Percentiles rank a stretch among this genome's conserved stretches.
These are phyloP conservation scores for Chaenodraco wilsoni DNA, from an alignment of 2,797 vertebrate genomes.

Conservation along the genomic window DNA sequence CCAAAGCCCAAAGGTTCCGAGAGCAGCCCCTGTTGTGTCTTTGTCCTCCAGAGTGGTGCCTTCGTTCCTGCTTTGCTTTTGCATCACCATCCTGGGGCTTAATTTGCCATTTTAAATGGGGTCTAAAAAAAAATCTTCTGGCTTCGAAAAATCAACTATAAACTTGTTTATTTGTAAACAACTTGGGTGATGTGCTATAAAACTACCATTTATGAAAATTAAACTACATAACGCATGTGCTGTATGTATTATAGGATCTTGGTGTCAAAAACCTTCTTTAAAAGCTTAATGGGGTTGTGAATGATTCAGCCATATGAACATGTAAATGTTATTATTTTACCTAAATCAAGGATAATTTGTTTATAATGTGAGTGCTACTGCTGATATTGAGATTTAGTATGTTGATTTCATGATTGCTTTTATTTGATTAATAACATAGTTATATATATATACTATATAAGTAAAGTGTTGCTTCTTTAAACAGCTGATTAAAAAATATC, in stretches of 20 bases:
- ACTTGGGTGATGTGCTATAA: neutral
- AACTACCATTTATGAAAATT: neutral
- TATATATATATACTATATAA: too few relatives aligned
- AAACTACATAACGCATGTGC: neutral
- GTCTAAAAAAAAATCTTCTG: neutral
- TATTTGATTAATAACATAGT: neutral
- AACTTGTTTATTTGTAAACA: too few relatives aligned
- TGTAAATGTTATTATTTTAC: neutral
- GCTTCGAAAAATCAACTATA: neutral
- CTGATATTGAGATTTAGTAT: neutral
- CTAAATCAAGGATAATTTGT: neutral
- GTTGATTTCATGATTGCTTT: neutral
- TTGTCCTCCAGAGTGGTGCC: neutral
- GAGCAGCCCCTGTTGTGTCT: neutral
- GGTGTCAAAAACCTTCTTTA: neutral
- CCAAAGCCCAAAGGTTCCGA: too few relatives aligned
- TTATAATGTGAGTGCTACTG: neutral
- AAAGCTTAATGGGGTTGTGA: neutral
- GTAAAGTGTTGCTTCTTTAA: neutral
- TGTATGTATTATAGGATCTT: neutral
- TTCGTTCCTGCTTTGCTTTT: conserved; percentile 22
- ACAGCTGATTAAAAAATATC: neutral
- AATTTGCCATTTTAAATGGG: neutral
- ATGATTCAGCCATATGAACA: neutral
- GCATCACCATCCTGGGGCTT: conserved; percentile 20